Conservation (phyloP, 2,888 invertebrate species). For the Melieria omissa region DNA sequence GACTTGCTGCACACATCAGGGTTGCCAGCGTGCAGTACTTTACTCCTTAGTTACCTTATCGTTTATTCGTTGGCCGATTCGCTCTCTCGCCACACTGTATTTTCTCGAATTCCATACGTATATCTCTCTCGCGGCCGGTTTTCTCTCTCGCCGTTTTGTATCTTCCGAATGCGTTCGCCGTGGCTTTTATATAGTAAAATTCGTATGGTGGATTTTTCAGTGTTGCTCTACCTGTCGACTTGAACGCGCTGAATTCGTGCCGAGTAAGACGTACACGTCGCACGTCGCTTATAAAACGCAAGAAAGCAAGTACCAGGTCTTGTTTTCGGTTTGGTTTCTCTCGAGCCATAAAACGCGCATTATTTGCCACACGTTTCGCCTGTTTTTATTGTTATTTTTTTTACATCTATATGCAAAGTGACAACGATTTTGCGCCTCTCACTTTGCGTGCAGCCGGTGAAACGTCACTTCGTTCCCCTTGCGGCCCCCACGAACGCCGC, state of each 20-base stretch:
- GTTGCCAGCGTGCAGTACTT: background rate
- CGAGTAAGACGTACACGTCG: slow-evolving; percentile 19
- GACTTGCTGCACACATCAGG: no score
- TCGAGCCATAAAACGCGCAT: no score
- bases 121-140: background rate
- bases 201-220: slow-evolving; percentile 43
- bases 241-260: slow-evolving; percentile 38
- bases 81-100: slow-evolving; percentile 8
- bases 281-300: background rate
- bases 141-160: background rate
- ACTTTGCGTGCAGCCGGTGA: no score
- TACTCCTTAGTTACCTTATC: background rate
- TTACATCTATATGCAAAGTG: slow-evolving; percentile 18
- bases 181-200: slow-evolving; percentile 6
- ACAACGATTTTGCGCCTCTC: background rate
- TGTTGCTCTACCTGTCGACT: slow-evolving; percentile 56
- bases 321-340: no score
- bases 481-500: no score
- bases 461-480: no score
- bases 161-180: background rate
- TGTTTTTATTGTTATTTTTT: no score
- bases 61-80: background rate
- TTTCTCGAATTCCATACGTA: slow-evolving; percentile 13
- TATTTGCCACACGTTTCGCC: no score
- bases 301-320: slow-evolving; percentile 8